Conservation (phyloP, 2,113 vertebrate genomes). For the Psilopogon haemacephalus region DNA sequence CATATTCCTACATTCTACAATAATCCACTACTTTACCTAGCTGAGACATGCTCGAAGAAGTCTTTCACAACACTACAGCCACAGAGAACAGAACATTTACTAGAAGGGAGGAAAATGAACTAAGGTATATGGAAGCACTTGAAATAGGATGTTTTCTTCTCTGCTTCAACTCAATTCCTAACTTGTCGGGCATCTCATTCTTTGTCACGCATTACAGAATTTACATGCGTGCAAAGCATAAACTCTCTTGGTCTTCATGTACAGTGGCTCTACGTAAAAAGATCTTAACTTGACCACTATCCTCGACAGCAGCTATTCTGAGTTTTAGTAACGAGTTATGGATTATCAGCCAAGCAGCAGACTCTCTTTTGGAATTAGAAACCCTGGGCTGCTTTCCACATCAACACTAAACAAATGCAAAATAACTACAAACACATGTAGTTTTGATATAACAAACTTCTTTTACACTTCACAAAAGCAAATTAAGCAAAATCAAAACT, state of each 20-base stretch:
- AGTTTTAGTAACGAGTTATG: not conserved
- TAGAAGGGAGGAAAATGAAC: fast-evolving
- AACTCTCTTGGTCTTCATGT: not conserved
- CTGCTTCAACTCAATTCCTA: not conserved
- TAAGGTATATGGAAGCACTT: not conserved
- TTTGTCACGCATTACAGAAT: not conserved
- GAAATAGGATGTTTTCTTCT: not conserved
- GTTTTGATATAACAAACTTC: not conserved
- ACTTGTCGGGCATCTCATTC: not conserved
- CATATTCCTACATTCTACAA: not conserved
- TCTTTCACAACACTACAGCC: not conserved
- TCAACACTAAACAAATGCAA: not conserved
- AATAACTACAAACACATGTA: not conserved
- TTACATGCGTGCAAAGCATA: not conserved
- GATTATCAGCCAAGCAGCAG: not conserved
- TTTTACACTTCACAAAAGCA: slow-evolving; percentile 7
- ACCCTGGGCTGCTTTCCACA: not conserved
- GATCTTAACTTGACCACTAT: not conserved
- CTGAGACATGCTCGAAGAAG: not conserved
- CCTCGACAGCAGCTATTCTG: not conserved
- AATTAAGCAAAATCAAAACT: slow-evolving; percentile 21
- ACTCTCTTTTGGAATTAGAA: not conserved
- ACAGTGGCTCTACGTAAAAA: not conserved
- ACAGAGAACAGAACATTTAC: not conserved
- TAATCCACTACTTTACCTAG: not conserved